A percentile compares a stretch with the other conserved stretches of the same genome.
Conservation (phyloP, 2,113 vertebrate genomes). For the Hyperopisus bebe region DNA sequence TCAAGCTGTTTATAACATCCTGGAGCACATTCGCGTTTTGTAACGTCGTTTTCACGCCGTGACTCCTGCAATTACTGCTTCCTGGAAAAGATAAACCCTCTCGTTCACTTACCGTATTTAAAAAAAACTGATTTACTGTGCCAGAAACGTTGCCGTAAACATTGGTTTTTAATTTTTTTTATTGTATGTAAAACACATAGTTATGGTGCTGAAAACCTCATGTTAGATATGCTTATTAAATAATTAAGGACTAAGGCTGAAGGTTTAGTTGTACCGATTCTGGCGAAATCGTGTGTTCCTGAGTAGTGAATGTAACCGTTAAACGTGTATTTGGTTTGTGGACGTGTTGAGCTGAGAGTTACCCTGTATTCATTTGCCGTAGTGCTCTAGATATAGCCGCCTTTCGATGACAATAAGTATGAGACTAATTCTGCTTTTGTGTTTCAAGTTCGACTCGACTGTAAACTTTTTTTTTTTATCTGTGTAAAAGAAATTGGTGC, state of each 20-base stretch:
- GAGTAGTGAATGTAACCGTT: conserved; percentile 28
- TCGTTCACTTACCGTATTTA: conserved; percentile 24
- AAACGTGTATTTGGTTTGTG: conserved; percentile 29
- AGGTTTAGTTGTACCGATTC: conserved; percentile 24
- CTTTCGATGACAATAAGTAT: conserved; percentile 22
- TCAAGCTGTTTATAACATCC: background rate
- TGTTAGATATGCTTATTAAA: conserved; percentile 60
- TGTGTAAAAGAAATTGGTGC: conserved; percentile 13
- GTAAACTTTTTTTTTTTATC: conserved; percentile 21
- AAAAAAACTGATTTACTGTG: conserved; percentile 15
- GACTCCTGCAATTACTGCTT: conserved; percentile 32
- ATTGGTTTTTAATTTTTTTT: conserved; percentile 11
- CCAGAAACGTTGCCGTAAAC: conserved; percentile 24
- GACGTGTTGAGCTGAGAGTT: conserved; percentile 25
- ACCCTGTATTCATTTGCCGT: conserved; percentile 28
- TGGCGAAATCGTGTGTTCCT: conserved; percentile 18
- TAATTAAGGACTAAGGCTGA: conserved; percentile 23
- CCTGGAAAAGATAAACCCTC: conserved; percentile 23
- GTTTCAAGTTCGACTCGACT: conserved; percentile 15
- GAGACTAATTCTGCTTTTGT: conserved; percentile 23
- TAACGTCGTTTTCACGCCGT: conserved; percentile 27
- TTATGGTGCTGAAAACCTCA: conserved; percentile 56
- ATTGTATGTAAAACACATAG: conserved; percentile 64
- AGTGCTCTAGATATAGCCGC: conserved; percentile 27
- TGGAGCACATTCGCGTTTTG: conserved; percentile 28